Evolutionary conservation across 1,140 invertebrate species (phyloP), one percentile per base, ranked within the genome.

Genomic region (Diorhabda sublineata): DNA sequence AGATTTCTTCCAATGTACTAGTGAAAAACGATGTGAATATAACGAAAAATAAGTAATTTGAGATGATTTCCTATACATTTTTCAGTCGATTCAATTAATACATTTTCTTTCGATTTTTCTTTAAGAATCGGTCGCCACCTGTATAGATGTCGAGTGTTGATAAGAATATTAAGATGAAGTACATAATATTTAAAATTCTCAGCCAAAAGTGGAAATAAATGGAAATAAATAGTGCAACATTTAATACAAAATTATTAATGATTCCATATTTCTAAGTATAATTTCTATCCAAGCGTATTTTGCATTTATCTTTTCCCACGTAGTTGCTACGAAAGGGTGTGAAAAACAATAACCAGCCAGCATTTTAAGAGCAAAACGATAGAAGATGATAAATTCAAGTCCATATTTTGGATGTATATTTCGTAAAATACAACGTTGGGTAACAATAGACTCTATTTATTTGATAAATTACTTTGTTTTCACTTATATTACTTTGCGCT

Each of bases 381-480:
- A 75, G 71, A 76, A 78, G 75, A 78, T 78, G 76, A 78, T 78
- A 76, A 76, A 78, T 78, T 78, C 73, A 69, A 70, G 73, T 73
- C 75, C 73, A 75, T 76, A 76, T 78, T 78, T 76, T 75, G 74
- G 69, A 75, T 76, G 72, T 75, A 69, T 69, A 45, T 75, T 52
- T 75, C 71, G 63, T 74, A 74, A 68, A 73, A 74, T 68, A 70
- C 43, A 64, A 71, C 69, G 74, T 73, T 73, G 61, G 70, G 69
- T 71, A 72, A 79, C 77, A 79, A 79, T 79, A 73, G 76, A 72
- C 72, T 76, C 75, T 77, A 79, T 79, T 79, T 79, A 75, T 79
- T 79, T 79, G 77, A 79, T 79, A 79, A 79, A 79, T 79, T 77
- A 71, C 75, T 71, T 69, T 73, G 74, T 78, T 78, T 78, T 73